Evolutionary conservation across 2,888 invertebrate species (phyloP).

Genomic region (Caradrina kadenii): DNA sequence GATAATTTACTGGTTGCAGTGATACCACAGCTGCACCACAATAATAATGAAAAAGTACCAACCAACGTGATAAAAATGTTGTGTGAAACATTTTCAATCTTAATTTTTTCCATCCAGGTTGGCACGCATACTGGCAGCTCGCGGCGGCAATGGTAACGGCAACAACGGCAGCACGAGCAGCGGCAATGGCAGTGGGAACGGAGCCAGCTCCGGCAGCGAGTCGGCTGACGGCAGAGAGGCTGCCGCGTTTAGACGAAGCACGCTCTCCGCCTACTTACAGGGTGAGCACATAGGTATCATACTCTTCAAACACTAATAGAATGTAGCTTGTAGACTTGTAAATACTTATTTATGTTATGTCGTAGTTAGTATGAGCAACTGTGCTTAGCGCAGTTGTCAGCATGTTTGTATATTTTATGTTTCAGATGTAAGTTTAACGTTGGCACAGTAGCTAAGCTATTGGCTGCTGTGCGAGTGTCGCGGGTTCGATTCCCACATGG

Average conservation of each 20-base stretch:
- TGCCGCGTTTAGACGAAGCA: conserved; percentile 95
- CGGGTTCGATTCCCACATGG: no score
- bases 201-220: conserved; percentile 92
- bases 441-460: no score
- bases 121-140: conserved; percentile 96
- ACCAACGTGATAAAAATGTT: no score
- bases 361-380: background rate
- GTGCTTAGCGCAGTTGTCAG: background rate
- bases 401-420: conserved; percentile 9
- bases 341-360: conserved; percentile 2
- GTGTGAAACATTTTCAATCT: no score
- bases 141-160: conserved; percentile 91
- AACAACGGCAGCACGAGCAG: conserved; percentile 93
- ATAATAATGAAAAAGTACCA: no score
- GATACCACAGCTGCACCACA: no score
- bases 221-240: conserved; percentile 93
- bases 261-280: conserved; percentile 96
- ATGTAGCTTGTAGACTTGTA: conserved; percentile 3
- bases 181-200: conserved; percentile 90
- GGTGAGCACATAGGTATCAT: conserved; percentile 76
- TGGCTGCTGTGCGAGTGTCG: no score
- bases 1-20: no score
- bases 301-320: conserved; percentile 43
- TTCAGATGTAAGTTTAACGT: no score
- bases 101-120: conserved; percentile 79